phyloP scores from a whole-genome alignment of 1,140 invertebrate species.

The Trachymyrmex septentrionalis region DNA sequence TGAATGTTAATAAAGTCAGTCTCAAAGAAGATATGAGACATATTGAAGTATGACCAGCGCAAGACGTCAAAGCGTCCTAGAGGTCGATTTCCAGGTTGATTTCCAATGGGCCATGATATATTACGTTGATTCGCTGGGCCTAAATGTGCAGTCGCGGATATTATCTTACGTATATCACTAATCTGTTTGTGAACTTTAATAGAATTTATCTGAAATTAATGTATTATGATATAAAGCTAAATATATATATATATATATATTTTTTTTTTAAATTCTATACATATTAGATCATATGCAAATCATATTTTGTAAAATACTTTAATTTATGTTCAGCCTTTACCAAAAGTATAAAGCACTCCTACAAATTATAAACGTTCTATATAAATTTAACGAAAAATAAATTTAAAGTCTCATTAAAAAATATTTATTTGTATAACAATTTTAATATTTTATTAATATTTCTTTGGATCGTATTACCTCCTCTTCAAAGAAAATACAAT shows the following conservation, averaged over 20 bases:
- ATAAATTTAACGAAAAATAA: too few species aligned
- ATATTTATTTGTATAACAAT: too few species aligned
- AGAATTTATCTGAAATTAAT: conserved; percentile 85
- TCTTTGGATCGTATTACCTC: too few species aligned
- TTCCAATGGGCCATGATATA: conserved; percentile 93
- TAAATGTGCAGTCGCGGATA: conserved; percentile 81
- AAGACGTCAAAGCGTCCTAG: conserved; percentile 94
- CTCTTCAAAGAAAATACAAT: too few species aligned
- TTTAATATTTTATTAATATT: too few species aligned
- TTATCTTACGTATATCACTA: conserved; percentile 83
- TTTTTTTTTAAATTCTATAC: background rate
- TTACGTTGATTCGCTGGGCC: conserved; percentile 86
- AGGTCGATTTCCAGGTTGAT: conserved; percentile 89
- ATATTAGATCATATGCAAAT: background rate
- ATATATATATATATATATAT: too few species aligned
- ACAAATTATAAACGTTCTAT: too few species aligned
- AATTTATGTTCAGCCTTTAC: too few species aligned
- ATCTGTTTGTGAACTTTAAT: conserved; percentile 86
- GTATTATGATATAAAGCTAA: background rate
- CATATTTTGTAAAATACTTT: conserved; percentile 14
- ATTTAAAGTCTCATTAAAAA: too few species aligned
- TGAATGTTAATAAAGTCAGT: conserved; percentile 89
- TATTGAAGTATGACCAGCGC: conserved; percentile 94
- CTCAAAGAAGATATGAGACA: conserved; percentile 92
- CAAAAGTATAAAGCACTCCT: too few species aligned